These are phyloP conservation scores for Bufo bufo DNA, from an alignment of 2,113 vertebrate genomes.

Conservation along the genomic window DNA sequence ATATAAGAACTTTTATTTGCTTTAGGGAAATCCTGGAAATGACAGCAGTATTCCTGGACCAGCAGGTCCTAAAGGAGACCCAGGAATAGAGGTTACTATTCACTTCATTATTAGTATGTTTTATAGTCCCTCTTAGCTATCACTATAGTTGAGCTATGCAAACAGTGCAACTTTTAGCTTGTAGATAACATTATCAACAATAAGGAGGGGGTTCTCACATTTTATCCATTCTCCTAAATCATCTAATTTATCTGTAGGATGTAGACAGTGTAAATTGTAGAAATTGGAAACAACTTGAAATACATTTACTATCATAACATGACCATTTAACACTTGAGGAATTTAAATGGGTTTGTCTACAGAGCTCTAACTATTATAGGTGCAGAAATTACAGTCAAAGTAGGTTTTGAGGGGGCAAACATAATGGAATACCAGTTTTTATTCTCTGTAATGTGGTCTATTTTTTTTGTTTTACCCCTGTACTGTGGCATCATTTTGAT, in stretches of 20 bases:
- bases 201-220: neutral
- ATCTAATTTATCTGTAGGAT: neutral
- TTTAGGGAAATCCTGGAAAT: slow-evolving; percentile 58
- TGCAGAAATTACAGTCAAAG: too few species aligned
- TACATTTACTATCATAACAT: neutral
- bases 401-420: too few species aligned
- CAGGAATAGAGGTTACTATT: slow-evolving; percentile 55
- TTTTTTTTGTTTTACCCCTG: too few species aligned
- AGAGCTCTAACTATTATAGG: too few species aligned
- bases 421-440: too few species aligned
- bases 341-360: too few species aligned
- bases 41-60: slow-evolving; percentile 42
- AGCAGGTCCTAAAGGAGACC: slow-evolving; percentile 54
- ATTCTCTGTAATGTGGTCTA: too few species aligned
- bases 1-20: neutral
- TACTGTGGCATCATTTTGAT: too few species aligned
- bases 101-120: neutral
- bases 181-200: neutral
- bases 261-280: neutral
- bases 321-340: neutral
- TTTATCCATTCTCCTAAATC: neutral
- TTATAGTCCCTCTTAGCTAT: neutral
- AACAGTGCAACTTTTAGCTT: neutral
- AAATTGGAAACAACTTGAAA: neutral
- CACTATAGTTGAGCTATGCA: neutral